Evolutionary conservation across 2,113 vertebrate species (phyloP).

Genomic region (Penelope pileata): DNA sequence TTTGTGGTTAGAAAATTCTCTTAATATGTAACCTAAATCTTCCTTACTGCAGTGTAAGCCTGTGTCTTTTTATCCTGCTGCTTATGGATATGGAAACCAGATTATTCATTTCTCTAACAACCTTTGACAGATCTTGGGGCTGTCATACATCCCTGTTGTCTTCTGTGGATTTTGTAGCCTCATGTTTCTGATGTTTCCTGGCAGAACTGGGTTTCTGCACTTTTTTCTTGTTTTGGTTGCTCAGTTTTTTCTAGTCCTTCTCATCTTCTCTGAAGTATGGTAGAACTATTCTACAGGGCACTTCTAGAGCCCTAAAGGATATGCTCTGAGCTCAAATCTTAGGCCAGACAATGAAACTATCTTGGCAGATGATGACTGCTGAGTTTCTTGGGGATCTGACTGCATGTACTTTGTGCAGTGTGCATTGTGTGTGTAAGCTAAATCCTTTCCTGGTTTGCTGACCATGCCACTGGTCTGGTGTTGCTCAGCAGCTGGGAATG

Average conservation of each 20-base stretch:
- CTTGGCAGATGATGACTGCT: neutral
- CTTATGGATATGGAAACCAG: constrained; percentile 4
- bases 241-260: neutral
- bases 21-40: constrained; percentile 34
- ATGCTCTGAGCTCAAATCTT: neutral
- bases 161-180: neutral
- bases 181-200: neutral
- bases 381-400: neutral
- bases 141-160: neutral
- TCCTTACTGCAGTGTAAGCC: constrained; percentile 18
- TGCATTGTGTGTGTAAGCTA: neutral
- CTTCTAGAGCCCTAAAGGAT: neutral
- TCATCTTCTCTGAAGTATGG: neutral
- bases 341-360: neutral
- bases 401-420: neutral
- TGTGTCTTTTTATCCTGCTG: constrained; percentile 37
- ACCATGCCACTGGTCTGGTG: neutral
- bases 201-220: constrained; percentile 49
- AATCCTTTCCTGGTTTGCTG: neutral
- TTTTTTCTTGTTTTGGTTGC: neutral
- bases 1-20: constrained; percentile 36
- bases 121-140: neutral
- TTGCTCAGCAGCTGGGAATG: neutral
- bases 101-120: constrained; percentile 50
- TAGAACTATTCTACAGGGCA: neutral